These are phyloP conservation scores for Pterostichus madidus DNA, from an alignment of 2,888 invertebrate genomes.

Conservation along the genomic window DNA sequence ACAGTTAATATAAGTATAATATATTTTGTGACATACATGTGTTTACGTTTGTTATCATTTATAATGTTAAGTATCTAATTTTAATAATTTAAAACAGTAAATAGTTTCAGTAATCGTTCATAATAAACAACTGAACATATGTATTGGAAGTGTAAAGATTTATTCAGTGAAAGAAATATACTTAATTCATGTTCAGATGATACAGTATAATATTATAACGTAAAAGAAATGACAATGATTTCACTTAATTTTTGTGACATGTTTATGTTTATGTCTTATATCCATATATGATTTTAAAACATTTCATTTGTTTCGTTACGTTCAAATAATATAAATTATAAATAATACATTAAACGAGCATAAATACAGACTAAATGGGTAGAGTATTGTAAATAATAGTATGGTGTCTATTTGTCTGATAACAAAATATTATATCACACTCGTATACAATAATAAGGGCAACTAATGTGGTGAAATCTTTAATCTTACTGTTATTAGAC, in stretches of 20 bases:
- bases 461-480: slow-evolving; percentile 23
- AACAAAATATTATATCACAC: slow-evolving; percentile 30
- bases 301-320: slow-evolving; percentile 34
- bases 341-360: slow-evolving; percentile 50
- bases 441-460: slow-evolving; percentile 28
- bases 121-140: background rate
- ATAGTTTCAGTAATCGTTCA: background rate
- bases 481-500: slow-evolving; percentile 33
- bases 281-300: slow-evolving; percentile 23
- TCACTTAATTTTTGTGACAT: slow-evolving; percentile 12
- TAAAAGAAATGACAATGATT: slow-evolving; percentile 4
- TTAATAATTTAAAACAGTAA: slow-evolving; percentile 44
- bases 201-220: slow-evolving; percentile 12
- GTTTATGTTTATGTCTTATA: slow-evolving; percentile 38
- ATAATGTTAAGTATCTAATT: slow-evolving; percentile 17
- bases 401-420: slow-evolving; percentile 37
- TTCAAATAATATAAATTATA: slow-evolving; percentile 50
- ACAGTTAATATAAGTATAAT: slow-evolving; percentile 49
- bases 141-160: too few species aligned
- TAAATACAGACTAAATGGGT: slow-evolving; percentile 46
- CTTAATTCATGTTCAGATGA: background rate
- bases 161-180: slow-evolving; percentile 1
- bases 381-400: slow-evolving; percentile 54
- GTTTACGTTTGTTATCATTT: slow-evolving; percentile 40
- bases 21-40: slow-evolving; percentile 60